Evolutionary conservation across 2,797 vertebrate genomes (phyloP).

Genomic region (Menidia menidia): DNA sequence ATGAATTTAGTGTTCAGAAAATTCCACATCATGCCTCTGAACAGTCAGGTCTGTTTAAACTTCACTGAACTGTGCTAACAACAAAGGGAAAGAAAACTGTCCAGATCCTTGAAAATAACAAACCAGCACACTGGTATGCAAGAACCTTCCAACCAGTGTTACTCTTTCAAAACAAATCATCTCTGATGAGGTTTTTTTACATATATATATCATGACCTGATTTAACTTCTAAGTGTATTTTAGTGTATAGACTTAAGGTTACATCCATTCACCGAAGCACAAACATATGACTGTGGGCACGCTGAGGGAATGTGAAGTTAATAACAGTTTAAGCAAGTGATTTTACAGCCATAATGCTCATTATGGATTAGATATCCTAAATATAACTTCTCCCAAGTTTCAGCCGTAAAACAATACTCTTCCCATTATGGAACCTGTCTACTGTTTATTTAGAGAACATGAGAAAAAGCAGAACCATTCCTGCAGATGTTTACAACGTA

Average conservation of each 20-base stretch:
- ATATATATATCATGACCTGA: conserved; percentile 12
- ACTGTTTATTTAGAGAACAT: conserved; percentile 70
- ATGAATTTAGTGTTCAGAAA: conserved; percentile 40
- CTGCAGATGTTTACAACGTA: conserved; percentile 73
- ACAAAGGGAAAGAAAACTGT: too few species aligned
- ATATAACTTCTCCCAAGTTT: conserved; percentile 56
- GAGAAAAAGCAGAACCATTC: conserved; percentile 59
- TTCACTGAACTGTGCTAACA: background rate
- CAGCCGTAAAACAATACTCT: conserved; percentile 70
- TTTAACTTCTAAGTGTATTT: conserved; percentile 22
- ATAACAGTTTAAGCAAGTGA: conserved; percentile 66
- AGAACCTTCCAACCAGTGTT: too few species aligned
- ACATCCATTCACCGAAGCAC: conserved; percentile 27
- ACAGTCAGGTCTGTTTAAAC: background rate
- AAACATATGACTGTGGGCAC: conserved; percentile 20
- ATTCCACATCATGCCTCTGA: conserved; percentile 29
- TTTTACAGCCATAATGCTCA: conserved; percentile 57
- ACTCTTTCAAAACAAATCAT: too few species aligned
- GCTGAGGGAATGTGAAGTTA: conserved; percentile 62
- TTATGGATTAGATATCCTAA: conserved; percentile 53
- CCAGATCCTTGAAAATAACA: too few species aligned
- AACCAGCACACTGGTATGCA: too few species aligned
- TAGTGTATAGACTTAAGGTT: conserved; percentile 32
- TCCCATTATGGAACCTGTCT: conserved; percentile 55
- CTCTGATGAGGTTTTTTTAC: background rate